A percentile compares a stretch with the other conserved stretches of the same genome.
These are phyloP conservation scores for Catocala sponsa DNA, from an alignment of 2,888 invertebrate genomes.

Conservation along the genomic window DNA sequence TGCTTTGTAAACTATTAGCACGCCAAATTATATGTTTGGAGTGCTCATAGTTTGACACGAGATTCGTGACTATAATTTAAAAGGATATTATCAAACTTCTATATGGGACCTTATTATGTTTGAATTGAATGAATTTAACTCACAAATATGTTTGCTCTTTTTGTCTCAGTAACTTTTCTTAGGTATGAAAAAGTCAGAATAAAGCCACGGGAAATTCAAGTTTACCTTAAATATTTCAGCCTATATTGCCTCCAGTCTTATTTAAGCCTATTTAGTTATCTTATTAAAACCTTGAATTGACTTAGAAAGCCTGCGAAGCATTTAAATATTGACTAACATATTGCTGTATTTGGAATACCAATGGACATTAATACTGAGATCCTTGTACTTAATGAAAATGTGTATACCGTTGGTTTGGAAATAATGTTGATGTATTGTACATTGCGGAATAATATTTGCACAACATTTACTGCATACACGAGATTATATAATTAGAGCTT, in stretches of 20 bases:
- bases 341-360: constrained; percentile 1
- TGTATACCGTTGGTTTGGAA: not conserved
- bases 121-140: too few relatives aligned
- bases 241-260: constrained; percentile 25
- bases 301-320: constrained; percentile 33
- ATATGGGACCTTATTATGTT: too few relatives aligned
- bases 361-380: constrained; percentile 4
- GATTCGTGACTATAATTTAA: too few relatives aligned
- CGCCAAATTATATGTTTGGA: too few relatives aligned
- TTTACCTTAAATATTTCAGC: constrained; percentile 20
- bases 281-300: constrained; percentile 39
- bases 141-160: too few relatives aligned
- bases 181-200: too few relatives aligned
- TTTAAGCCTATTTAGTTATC: constrained; percentile 27
- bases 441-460: not conserved
- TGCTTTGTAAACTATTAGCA: too few relatives aligned
- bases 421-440: not conserved
- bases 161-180: too few relatives aligned
- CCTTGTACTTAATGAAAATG: constrained; percentile 3
- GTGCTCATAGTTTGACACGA: too few relatives aligned
- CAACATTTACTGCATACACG: not conserved
- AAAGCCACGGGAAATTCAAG: not conserved
- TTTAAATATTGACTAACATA: constrained; percentile 29
- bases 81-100: too few relatives aligned
- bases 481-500: too few relatives aligned